These are phyloP conservation scores for Zhuqinia jingwanae DNA, from an alignment of 2,888 invertebrate species.

Conservation along the genomic window DNA sequence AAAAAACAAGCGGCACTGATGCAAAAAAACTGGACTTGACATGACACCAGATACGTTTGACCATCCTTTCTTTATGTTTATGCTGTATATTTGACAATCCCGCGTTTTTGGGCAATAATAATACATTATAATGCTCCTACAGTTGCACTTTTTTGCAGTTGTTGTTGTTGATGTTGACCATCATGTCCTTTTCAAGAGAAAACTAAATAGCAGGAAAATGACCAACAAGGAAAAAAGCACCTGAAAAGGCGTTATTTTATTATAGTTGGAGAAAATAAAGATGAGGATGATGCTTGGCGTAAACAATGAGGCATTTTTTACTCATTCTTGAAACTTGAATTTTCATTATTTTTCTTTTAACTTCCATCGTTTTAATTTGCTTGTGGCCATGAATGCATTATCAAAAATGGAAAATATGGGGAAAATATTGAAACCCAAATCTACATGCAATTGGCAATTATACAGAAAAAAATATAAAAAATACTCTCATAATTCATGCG, in stretches of 20 bases:
- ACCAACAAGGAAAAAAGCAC: not conserved
- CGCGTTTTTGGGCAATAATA: too few relatives aligned
- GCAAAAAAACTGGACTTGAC: conserved; percentile 42
- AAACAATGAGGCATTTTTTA: too few relatives aligned
- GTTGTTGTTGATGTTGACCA: not conserved
- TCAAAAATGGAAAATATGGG: too few relatives aligned
- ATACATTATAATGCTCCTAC: not conserved
- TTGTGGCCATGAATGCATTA: too few relatives aligned
- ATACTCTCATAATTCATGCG: too few relatives aligned
- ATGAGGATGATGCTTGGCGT: too few relatives aligned
- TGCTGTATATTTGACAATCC: not conserved
- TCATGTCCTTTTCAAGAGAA: not conserved
- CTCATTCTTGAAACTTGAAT: too few relatives aligned
- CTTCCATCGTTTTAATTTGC: too few relatives aligned
- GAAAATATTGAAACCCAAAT: too few relatives aligned
- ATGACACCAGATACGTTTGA: conserved; percentile 25
- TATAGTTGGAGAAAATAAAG: not conserved
- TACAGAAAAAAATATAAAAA: too few relatives aligned
- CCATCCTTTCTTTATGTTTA: not conserved
- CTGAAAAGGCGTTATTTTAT: not conserved
- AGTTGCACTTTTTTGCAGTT: not conserved
- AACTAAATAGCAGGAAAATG: not conserved
- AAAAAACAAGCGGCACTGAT: conserved; percentile 9
- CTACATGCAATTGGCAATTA: too few relatives aligned
- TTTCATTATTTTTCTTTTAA: too few relatives aligned